These are phyloP conservation scores for Nanorana parkeri DNA, from an alignment of 2,113 vertebrate species.

Conservation along the genomic window DNA sequence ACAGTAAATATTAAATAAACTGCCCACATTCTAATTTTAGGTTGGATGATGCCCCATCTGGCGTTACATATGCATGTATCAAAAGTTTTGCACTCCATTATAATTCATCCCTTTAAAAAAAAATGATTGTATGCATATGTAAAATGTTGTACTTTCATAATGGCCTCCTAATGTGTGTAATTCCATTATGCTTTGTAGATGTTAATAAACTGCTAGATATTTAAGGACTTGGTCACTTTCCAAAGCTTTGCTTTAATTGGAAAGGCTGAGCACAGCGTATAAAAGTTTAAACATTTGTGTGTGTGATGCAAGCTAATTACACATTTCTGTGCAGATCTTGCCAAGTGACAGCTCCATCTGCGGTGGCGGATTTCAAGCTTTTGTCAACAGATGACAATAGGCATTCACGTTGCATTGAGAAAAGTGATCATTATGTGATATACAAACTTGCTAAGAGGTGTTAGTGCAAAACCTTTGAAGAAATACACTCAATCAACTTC, in stretches of 20 bases:
- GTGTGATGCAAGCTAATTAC: constrained; percentile 53
- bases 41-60: background rate
- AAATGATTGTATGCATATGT: background rate
- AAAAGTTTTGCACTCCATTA: background rate
- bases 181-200: background rate
- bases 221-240: constrained; percentile 43
- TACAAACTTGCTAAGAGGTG: constrained; percentile 39
- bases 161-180: constrained; percentile 29
- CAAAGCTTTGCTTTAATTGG: constrained; percentile 46
- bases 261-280: constrained; percentile 40
- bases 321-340: constrained; percentile 41
- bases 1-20: background rate
- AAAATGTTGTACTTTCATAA: constrained; percentile 42
- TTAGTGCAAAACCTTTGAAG: background rate
- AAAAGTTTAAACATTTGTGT: constrained; percentile 48
- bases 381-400: constrained; percentile 54
- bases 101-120: background rate
- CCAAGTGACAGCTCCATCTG: constrained; percentile 55
- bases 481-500: constrained; percentile 17
- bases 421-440: constrained; percentile 48
- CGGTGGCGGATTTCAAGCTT: constrained; percentile 44
- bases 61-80: background rate
- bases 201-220: constrained; percentile 32
- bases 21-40: background rate
- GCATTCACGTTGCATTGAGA: constrained; percentile 14